Evolutionary conservation across 2,113 vertebrate species (phyloP), one percentile per base, ranked within the genome.

Genomic region (Opisthocomus hoazin): DNA sequence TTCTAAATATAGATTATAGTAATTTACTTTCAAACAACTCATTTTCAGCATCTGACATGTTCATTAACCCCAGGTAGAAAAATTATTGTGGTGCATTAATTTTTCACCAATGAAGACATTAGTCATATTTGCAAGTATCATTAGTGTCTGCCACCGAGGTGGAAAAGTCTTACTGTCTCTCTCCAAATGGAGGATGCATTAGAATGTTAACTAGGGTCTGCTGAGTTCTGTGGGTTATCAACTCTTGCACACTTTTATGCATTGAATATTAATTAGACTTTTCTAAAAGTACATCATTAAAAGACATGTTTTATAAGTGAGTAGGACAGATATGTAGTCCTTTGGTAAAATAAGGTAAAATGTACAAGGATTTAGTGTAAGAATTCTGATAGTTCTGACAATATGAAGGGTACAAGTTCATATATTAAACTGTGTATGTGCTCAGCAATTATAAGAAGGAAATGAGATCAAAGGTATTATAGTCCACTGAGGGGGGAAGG

Each of bases 21-120:
- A 98, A 99, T 99, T 99, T 99, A 98, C 98, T 98, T 98, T 99
- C 98, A 99, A 99, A 99, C 98, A 99, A 99, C 98, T 99, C 96
- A 99, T 99, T 99, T 98, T 99, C 98, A 98, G 98, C 97, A 98
- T 98, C 98, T 99, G 99, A 99, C 98, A 98, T 98, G 97, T 99
- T 99, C 99, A 99, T 99, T 99, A 99, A 99, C 99, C 98, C 97
- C 96, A 97, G 98, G 98, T 98, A 97, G 97, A 98, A 98, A 99
- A 99, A 98, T 99, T 98, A 98, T 98, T 98, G 97, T 97, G 98
- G 97, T 97, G 96, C 98, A 99, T 99, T 98, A 98, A 99, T 99
- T 99, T 98, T 99, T 98, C 97, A 98, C 98, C 98, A 98, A 98
- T 98, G 98, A 98, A 98, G 98, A 98, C 98, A 99, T 99, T 99